Conservation (phyloP, 2,113 vertebrate species). For the Nothocercus nigrocapillus region DNA sequence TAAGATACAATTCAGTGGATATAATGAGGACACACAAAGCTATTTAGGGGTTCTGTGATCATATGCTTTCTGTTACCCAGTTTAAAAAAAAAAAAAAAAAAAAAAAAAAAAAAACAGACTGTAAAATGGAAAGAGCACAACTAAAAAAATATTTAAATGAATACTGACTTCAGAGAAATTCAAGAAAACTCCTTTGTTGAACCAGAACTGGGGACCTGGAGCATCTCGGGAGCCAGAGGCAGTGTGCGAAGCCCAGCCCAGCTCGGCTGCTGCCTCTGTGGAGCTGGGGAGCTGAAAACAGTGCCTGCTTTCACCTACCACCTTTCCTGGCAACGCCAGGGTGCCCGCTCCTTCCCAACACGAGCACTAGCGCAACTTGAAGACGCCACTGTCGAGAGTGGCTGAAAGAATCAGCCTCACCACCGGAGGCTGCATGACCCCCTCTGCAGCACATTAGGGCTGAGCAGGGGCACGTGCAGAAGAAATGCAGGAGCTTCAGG, state of each 20-base stretch:
- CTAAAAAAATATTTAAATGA: background rate
- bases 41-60: background rate
- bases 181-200: background rate
- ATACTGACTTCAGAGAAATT: background rate
- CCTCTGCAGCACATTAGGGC: background rate
- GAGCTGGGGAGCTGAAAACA: background rate
- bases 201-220: background rate
- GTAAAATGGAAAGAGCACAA: background rate
- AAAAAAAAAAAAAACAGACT: background rate
- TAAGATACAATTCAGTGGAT: background rate
- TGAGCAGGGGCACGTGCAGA: background rate
- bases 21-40: background rate
- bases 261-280: background rate
- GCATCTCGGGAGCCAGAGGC: background rate
- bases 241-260: rapidly evolving
- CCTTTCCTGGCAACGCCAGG: background rate
- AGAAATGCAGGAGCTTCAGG: background rate
- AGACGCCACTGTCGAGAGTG: background rate
- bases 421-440: background rate
- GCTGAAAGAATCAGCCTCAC: background rate
- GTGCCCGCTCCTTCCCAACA: background rate
- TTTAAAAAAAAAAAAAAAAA: background rate
- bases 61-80: background rate
- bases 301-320: background rate
- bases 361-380: background rate